Percentiles rank a stretch among this genome's conserved stretches.
These are phyloP conservation scores for Chaunax sp. DNA, from an alignment of 2,797 vertebrate genomes.

Conservation along the genomic window DNA sequence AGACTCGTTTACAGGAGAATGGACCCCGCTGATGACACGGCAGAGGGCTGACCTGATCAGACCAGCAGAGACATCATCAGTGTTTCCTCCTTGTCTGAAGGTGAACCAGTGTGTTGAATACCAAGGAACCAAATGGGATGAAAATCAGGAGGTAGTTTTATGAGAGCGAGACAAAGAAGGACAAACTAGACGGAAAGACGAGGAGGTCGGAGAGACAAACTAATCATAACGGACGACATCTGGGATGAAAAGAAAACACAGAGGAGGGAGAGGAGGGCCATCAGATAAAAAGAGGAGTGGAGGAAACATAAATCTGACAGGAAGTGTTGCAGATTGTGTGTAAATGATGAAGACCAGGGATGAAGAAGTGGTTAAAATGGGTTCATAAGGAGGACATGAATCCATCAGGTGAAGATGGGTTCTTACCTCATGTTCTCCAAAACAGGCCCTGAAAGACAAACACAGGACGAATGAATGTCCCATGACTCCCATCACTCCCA, in stretches of 20 bases:
- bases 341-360: too few species aligned
- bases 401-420: background rate
- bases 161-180: background rate
- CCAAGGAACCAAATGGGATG: slow-evolving; percentile 24
- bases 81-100: slow-evolving; percentile 21
- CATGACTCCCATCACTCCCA: background rate
- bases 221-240: background rate
- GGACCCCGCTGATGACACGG: slow-evolving; percentile 64
- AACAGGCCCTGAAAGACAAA: slow-evolving; percentile 70
- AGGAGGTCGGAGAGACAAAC: background rate
- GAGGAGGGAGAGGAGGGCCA: background rate
- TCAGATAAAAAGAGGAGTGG: background rate
- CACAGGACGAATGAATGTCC: background rate
- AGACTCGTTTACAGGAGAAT: slow-evolving; percentile 64
- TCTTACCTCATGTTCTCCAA: slow-evolving; percentile 77
- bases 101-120: slow-evolving; percentile 15
- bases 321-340: too few species aligned
- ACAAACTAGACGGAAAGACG: background rate
- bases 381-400: too few species aligned
- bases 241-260: too few species aligned
- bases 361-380: too few species aligned
- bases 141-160: background rate
- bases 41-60: slow-evolving; percentile 68
- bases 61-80: background rate
- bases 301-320: background rate